A percentile compares a stretch with the other conserved stretches of the same genome.
Evolutionary conservation across 2,797 vertebrate species (phyloP).

Genomic region (Carcharodon carcharias): DNA sequence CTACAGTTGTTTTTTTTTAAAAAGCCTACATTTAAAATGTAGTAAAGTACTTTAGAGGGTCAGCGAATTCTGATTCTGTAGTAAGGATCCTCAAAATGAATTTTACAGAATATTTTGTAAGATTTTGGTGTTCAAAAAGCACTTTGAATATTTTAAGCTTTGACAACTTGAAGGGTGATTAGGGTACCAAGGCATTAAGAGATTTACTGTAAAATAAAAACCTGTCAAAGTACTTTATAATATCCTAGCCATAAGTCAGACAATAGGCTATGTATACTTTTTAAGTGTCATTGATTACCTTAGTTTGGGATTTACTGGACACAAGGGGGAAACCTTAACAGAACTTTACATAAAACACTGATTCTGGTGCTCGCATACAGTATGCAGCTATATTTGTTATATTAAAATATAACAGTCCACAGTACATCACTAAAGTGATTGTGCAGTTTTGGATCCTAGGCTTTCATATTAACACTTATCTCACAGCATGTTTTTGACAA

Average conservation of each 20-base stretch:
- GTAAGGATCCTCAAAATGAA: slow-evolving; percentile 56
- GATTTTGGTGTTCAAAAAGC: slow-evolving; percentile 70
- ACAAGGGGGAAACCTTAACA: slow-evolving; percentile 57
- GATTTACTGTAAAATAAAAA: slow-evolving; percentile 59
- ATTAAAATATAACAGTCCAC: slow-evolving; percentile 24
- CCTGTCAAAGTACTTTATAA: slow-evolving; percentile 56
- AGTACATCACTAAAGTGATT: slow-evolving; percentile 27
- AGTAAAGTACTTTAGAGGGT: slow-evolving; percentile 56
- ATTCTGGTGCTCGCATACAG: slow-evolving; percentile 70
- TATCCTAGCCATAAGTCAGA: slow-evolving; percentile 54
- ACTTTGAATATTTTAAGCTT: slow-evolving; percentile 67
- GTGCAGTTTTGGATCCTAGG: slow-evolving; percentile 17
- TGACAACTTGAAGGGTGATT: slow-evolving; percentile 63
- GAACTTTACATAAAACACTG: slow-evolving; percentile 49
- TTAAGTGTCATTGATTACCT: slow-evolving; percentile 53
- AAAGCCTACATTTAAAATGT: slow-evolving; percentile 55
- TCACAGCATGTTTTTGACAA: slow-evolving; percentile 48
- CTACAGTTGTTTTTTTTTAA: slow-evolving; percentile 52
- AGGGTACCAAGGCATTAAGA: slow-evolving; percentile 57
- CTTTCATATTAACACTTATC: slow-evolving; percentile 52
- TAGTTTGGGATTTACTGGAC: slow-evolving; percentile 57
- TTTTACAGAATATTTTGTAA: slow-evolving; percentile 52
- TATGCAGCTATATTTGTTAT: slow-evolving; percentile 34
- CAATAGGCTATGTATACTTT: slow-evolving; percentile 51
- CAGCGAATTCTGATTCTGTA: slow-evolving; percentile 57